A percentile compares a stretch with the other conserved stretches of the same genome.
phyloP scores from a whole-genome alignment of 2,113 vertebrate genomes.

The Nyctereutes procyonoides region DNA sequence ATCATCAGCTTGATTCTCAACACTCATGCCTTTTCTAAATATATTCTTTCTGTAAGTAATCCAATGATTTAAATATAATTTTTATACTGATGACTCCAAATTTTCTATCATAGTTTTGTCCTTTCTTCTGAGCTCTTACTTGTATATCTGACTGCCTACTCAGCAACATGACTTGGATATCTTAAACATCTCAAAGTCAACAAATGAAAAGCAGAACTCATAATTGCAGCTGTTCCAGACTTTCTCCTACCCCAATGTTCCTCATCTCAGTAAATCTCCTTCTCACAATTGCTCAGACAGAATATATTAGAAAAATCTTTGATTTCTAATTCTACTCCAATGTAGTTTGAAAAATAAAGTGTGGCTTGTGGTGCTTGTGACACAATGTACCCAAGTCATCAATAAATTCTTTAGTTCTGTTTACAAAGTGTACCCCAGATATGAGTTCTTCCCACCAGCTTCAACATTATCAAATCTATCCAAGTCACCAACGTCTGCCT shows the following conservation, averaged over 20 bases:
- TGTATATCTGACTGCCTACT: background rate
- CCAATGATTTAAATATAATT: background rate
- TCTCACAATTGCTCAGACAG: background rate
- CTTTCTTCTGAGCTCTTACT: background rate
- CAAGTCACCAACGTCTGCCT: fast-evolving
- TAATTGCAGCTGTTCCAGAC: background rate
- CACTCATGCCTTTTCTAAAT: background rate
- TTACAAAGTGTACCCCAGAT: background rate
- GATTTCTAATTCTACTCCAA: background rate
- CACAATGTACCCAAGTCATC: background rate
- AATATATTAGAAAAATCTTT: background rate
- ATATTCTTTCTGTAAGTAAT: background rate
- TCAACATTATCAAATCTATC: background rate
- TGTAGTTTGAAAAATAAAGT: conserved; percentile 62
- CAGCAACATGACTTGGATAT: background rate
- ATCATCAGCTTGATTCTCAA: background rate
- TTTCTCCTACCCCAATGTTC: background rate
- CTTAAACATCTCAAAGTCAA: background rate
- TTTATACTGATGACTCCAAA: background rate
- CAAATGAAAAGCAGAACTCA: background rate
- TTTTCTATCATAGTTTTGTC: background rate
- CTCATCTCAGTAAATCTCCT: background rate
- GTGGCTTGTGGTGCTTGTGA: conserved; percentile 56
- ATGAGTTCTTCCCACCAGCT: background rate
- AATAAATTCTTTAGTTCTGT: background rate